These are phyloP conservation scores for Palloptera scutellata DNA, from an alignment of 2,888 invertebrate species.

Conservation along the genomic window DNA sequence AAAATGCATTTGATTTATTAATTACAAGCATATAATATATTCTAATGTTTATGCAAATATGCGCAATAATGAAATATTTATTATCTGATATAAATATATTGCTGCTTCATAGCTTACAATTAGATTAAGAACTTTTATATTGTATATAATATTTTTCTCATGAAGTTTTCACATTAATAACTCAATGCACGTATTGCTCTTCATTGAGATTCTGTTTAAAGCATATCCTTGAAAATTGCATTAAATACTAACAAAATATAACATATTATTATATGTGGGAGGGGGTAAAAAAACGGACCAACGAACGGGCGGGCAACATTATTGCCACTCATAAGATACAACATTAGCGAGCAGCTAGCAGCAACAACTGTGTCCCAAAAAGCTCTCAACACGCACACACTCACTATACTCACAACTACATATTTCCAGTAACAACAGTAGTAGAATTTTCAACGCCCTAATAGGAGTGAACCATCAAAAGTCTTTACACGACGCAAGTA, in stretches of 20 bases:
- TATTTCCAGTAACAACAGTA: neutral
- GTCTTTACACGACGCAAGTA: conserved; percentile 13
- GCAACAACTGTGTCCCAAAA: conserved; percentile 31
- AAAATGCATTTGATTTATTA: too few relatives aligned
- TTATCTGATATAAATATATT: neutral
- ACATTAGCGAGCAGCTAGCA: neutral
- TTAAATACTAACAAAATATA: conserved; percentile 36
- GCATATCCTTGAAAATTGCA: conserved; percentile 59
- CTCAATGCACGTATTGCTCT: conserved; percentile 47
- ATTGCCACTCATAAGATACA: neutral
- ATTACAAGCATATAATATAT: too few relatives aligned
- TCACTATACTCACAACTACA: neutral
- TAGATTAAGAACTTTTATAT: neutral
- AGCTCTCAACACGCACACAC: conserved; percentile 32
- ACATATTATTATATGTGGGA: conserved; percentile 12
- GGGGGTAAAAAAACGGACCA: neutral
- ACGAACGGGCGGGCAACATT: neutral
- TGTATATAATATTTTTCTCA: too few relatives aligned
- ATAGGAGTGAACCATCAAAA: conserved; percentile 21
- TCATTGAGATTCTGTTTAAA: conserved; percentile 51
- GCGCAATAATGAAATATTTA: too few relatives aligned
- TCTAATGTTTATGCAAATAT: too few relatives aligned
- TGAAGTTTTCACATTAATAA: conserved; percentile 4
- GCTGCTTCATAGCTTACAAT: neutral
- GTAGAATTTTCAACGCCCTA: conserved; percentile 4